Base-by-base conservation (phyloP, 2,797 vertebrate genomes). In the Xiphophorus birchmanni region DNA sequence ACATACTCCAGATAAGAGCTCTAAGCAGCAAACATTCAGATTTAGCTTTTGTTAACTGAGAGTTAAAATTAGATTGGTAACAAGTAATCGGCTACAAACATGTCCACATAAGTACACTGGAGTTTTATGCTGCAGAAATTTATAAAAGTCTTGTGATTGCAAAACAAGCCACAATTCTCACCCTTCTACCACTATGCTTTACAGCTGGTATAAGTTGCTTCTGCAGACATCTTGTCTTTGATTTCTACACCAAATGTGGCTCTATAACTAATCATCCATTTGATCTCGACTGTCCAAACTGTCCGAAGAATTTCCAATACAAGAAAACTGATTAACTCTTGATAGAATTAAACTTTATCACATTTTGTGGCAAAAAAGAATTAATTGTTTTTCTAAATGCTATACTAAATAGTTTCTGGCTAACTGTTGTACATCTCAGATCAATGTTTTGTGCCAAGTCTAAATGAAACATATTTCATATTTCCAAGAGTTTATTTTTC, bases 1-100 rank as follows among this genome's bases (percentile, higher is more conserved):
- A 47, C 54, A 71, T 67, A 78, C 47, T 69, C 47, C 7, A 50
- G 37, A 26, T 58, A 58, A 73, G 26, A 58, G 18, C 69, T 60
- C 17, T 40, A 45, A 45, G 42, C 40, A 72, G 42, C 23, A n/a
- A 69, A 29, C 23, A 6, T 45, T 72, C 69, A 17, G 42, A 72
- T 72, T 72, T 45, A 44, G 69, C 6, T 72, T 42, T 29, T n/a
- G 69, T 72, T 15, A 44, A 72, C 37, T 12, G 21, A 69, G 11
- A 42, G 9, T 69, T 23, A 44, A 42, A 69, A 45, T 72, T 72
- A 45, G 26, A 71, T 6, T 71, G 40, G 23, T 71, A 4, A 15
- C 2, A 72, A 45, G 26, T 26, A 45, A 29, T 3, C 2, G 0
- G 40, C 2, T 45, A 13, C 23, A 71, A 42, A 44, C 21, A 44